Percentiles rank a stretch among this genome's conserved stretches.
phyloP scores from a whole-genome alignment of 2,888 invertebrate species.

The Pterostichus madidus region DNA sequence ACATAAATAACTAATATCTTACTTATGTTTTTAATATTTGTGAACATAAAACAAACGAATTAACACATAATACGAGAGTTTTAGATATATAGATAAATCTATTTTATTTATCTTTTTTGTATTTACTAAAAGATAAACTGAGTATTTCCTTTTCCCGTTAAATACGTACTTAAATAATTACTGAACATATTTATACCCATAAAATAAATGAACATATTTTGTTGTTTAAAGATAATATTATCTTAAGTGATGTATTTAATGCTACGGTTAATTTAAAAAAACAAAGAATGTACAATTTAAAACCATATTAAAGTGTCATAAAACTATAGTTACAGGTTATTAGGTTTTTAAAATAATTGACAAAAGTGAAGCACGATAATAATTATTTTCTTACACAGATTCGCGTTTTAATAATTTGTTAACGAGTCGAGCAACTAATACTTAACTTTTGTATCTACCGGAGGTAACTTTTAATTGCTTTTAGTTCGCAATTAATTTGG shows the following conservation, averaged over 20 bases:
- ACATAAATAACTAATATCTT: too few species aligned
- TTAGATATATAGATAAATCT: background rate
- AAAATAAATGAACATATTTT: conserved; percentile 43
- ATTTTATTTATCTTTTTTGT: background rate
- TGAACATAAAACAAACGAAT: background rate
- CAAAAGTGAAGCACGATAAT: background rate
- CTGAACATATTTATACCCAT: conserved; percentile 12
- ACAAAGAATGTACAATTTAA: conserved; percentile 12
- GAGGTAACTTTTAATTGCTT: conserved; percentile 42
- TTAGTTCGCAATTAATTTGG: conserved; percentile 29
- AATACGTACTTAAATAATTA: conserved; percentile 41
- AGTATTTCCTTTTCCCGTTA: conserved; percentile 39
- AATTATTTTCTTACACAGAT: conserved; percentile 22
- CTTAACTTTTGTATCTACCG: conserved; percentile 24
- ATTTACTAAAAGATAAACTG: background rate
- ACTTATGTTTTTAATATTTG: too few species aligned
- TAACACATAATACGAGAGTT: background rate
- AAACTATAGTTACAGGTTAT: conserved; percentile 7
- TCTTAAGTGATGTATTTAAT: conserved; percentile 31
- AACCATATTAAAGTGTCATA: conserved; percentile 1
- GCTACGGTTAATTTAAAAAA: conserved; percentile 4
- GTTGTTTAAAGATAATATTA: conserved; percentile 6
- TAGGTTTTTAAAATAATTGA: background rate
- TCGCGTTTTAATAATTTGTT: conserved; percentile 21
- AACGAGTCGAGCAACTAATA: conserved; percentile 7